Base-by-base conservation (phyloP, 2,888 invertebrate species). In the Therioaphis trifolii region DNA sequence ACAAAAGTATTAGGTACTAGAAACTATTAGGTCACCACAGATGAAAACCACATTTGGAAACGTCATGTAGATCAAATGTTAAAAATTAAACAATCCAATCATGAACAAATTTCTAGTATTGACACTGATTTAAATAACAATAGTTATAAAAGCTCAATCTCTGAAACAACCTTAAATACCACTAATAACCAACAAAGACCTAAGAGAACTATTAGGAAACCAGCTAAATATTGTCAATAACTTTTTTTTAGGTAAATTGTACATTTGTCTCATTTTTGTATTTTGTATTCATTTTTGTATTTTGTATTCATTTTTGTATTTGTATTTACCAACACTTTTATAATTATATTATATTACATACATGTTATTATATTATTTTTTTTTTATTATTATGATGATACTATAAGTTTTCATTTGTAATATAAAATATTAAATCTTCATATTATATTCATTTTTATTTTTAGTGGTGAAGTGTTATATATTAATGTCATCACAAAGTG, bases 11-110 rank as follows among this genome's bases (percentile, higher is more conserved):
- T 43, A 43, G 43, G 43, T 43, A 43, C 43, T 43, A 43, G 43
- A 43, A 63, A 27, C 1, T 63, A 63, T 63, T 18, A 63, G 0
- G 63, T 63, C 27, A 63, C 27, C 9, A 63, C 29, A 29, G 63
- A 29, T 18, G 63, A 63, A 29, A 63, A 35, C 0, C 9, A 18
- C 15, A 35, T 29, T 63, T 63, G 63, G 29, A 63, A 63, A 63
- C 63, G 63, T n/a, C 35, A 63, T 63, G 29, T 63, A 63, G 35
- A 35, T 9, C 63, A 63, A 63, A 63, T 63, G 63, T 63, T 63
- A 63, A 63, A 63, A 63, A 63, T 52, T 2, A 52, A 52, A 52
- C 52, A 52, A 18, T 52, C 7, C 52, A 52, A 52, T 52, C 18
- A 18, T 52, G 52, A 52, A 52, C 52, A 52, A 52, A 52, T 18